Conservation (phyloP, 1,140 invertebrate genomes). For the Mya arenaria region DNA sequence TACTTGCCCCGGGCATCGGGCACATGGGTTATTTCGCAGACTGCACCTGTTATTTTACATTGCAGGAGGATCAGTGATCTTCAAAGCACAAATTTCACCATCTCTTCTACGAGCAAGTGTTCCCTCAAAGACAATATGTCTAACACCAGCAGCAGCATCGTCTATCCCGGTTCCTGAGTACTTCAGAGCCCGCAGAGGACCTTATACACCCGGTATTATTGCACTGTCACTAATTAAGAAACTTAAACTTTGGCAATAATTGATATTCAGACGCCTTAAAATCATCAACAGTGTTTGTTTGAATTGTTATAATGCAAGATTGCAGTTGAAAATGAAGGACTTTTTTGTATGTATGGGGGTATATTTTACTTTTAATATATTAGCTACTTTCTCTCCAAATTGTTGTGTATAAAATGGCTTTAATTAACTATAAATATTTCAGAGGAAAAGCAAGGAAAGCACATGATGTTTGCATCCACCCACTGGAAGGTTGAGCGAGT, state of each 20-base stretch:
- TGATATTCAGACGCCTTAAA: too few species aligned
- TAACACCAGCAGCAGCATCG: constrained; percentile 46
- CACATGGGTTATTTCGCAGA: not conserved
- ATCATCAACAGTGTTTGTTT: too few species aligned
- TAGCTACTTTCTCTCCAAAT: not conserved
- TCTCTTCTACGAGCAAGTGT: constrained; percentile 26
- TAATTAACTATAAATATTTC: constrained; percentile 23
- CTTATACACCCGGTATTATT: constrained; percentile 74
- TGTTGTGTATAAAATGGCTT: not conserved
- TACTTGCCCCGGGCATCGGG: not conserved
- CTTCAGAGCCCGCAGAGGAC: constrained; percentile 72
- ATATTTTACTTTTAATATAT: not conserved
- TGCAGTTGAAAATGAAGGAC: too few species aligned
- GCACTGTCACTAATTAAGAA: too few species aligned
- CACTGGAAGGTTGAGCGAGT: constrained; percentile 77
- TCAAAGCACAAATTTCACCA: constrained; percentile 19
- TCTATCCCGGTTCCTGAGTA: constrained; percentile 65
- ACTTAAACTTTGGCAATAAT: too few species aligned
- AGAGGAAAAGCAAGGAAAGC: constrained; percentile 74
- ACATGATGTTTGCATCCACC: constrained; percentile 73
- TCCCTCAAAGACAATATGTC: constrained; percentile 48
- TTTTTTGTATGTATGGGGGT: too few species aligned
- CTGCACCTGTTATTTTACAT: not conserved
- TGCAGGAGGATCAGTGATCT: constrained; percentile 32
- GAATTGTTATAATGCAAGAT: too few species aligned